These are phyloP conservation scores for Pseudorasbora parva DNA, from an alignment of 2,113 vertebrate species.

Conservation along the genomic window DNA sequence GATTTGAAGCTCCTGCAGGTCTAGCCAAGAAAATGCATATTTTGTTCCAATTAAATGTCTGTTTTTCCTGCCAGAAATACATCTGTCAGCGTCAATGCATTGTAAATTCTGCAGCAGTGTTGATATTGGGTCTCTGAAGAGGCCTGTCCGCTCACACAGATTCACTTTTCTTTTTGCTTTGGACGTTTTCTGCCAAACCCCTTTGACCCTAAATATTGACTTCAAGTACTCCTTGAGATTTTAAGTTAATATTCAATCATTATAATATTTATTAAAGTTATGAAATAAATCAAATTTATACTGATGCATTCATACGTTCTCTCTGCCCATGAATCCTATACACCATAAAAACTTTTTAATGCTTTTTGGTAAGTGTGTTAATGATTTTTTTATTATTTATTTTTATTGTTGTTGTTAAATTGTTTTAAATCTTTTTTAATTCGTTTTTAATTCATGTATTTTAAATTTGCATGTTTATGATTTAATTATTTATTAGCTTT, in stretches of 20 bases:
- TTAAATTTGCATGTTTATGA: background rate
- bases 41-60: background rate
- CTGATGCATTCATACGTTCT: no score
- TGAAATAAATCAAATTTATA: no score
- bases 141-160: background rate
- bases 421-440: background rate
- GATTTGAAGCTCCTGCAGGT: background rate
- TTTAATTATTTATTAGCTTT: background rate
- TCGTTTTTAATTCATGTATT: background rate
- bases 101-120: background rate
- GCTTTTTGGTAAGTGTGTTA: background rate
- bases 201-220: background rate
- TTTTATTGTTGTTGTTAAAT: no score
- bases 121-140: background rate
- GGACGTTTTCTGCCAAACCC: background rate
- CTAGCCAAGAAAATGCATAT: slow-evolving; percentile 21
- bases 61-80: slow-evolving; percentile 4
- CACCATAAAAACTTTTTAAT: no score
- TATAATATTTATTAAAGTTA: no score
- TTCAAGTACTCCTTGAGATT: background rate
- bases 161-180: background rate
- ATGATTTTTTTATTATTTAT: background rate
- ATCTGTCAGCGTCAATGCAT: background rate
- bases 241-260: background rate
- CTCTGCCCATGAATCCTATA: no score